Evolutionary conservation across 2,888 invertebrate genomes (phyloP).

Genomic region (Hermaeophaga mercurialis): DNA sequence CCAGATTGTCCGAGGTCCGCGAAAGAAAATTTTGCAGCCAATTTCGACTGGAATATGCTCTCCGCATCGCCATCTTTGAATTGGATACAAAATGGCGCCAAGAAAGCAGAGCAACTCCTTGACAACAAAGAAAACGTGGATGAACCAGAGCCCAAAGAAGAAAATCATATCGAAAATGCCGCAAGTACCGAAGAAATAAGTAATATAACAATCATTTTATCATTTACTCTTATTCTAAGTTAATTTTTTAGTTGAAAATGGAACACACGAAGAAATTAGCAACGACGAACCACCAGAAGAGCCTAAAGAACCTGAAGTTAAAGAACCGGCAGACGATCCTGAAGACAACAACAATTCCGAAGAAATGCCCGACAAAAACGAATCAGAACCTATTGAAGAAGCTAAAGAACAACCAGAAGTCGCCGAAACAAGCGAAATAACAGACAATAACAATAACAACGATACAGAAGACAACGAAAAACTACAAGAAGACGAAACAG

Average conservation of each 20-base stretch:
- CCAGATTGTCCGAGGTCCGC: constrained; percentile 84
- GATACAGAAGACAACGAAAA: constrained; percentile 34
- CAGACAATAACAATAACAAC: constrained; percentile 30
- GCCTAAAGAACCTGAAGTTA: neutral
- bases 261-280: neutral
- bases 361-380: neutral
- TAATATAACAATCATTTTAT: neutral
- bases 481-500: constrained; percentile 12
- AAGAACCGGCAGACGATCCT: constrained; percentile 26
- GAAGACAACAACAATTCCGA: constrained; percentile 1
- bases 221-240: too few species aligned
- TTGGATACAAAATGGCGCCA: constrained; percentile 41
- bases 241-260: constrained; percentile 36
- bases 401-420: constrained; percentile 26
- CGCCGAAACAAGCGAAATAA: constrained; percentile 12
- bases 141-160: constrained; percentile 28
- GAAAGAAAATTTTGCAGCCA: constrained; percentile 69
- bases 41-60: constrained; percentile 76
- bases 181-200: constrained; percentile 4
- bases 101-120: constrained; percentile 36
- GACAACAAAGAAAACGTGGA: constrained; percentile 36
- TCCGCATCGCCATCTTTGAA: constrained; percentile 56
- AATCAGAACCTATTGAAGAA: constrained; percentile 21
- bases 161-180: constrained; percentile 39
- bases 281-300: constrained; percentile 17